Conservation (phyloP, 2,113 vertebrate species). For the Marmota flaviventris region DNA sequence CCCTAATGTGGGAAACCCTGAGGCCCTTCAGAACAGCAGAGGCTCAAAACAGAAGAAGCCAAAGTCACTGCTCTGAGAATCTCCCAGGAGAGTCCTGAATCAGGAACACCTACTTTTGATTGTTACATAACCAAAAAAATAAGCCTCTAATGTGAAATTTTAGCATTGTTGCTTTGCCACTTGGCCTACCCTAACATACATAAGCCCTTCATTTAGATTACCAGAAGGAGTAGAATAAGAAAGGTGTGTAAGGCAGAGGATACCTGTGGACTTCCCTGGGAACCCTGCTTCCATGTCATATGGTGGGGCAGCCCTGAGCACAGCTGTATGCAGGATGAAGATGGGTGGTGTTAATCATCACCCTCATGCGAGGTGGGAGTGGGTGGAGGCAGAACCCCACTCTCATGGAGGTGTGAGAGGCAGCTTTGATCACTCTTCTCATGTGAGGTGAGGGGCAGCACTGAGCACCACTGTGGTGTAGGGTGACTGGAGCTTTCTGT, state of each 20-base stretch:
- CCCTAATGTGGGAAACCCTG: not conserved
- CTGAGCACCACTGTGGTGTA: rapidly evolving
- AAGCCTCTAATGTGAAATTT: not conserved
- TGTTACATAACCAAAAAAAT: slow-evolving; percentile 2
- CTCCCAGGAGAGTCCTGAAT: not conserved
- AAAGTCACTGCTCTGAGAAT: not conserved
- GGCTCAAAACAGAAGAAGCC: not conserved
- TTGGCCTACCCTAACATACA: not conserved
- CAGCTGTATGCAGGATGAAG: rapidly evolving
- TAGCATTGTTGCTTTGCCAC: not conserved
- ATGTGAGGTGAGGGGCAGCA: too few relatives aligned
- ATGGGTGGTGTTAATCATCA: not conserved
- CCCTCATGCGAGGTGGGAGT: not conserved
- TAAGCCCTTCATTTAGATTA: not conserved
- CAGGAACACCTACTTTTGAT: not conserved
- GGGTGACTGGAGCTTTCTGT: not conserved
- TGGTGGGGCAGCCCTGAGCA: not conserved
- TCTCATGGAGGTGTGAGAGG: rapidly evolving
- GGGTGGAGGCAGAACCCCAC: not conserved
- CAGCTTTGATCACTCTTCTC: not conserved
- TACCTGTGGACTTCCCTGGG: not conserved
- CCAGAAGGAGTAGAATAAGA: not conserved
- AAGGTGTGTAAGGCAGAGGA: not conserved
- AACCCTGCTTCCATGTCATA: too few relatives aligned
- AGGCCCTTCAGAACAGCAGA: not conserved